Evolutionary conservation across 2,113 vertebrate genomes (phyloP), one percentile per base, ranked within the genome.

Genomic region (Grallaria varia): DNA sequence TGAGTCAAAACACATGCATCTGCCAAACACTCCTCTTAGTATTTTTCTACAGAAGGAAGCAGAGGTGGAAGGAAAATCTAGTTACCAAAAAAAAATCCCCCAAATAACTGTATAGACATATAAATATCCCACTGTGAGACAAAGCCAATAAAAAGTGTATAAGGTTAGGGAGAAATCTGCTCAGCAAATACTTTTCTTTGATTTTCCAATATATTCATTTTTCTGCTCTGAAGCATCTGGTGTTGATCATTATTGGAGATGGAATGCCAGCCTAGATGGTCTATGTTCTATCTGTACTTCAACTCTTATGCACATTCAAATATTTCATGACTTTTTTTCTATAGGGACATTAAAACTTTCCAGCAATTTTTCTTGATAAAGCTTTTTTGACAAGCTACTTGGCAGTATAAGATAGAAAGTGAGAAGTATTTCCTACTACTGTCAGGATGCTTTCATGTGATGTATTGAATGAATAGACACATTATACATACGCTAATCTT

Each of bases 231-330:
- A 94, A 88, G 27, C 40, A 53, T 31, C 49, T 73, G 31, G 3
- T 60, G 28, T 25, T 64, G 16, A 13, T 73, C 59, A 31, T 73
- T 73, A 49, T 5, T 44, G 8, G 49, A 89, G 68, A 77, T 4
- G 73, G 45, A 88, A 86, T 56, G 6, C 17, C 53, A 90, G 35
- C 21, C 27, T 86, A 56, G 23, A 64, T 37, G n/a, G 14, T 56
- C 40, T 56, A 3, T 2, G 1, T 35, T 89, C 27, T 85, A 73
- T 49, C 63, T 56, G 44, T 44, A 73, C 49, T 81, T 77, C 45
- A 44, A 4, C 31, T 60, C 40, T 64, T 68, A 47, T 0, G 0
- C 6, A 45, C 6, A 59, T 64, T 73, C 49, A 73, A 76, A 60
- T 2, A 66, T 60, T 79, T 76, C 0, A 4, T 76, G 0, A 35